Percentiles rank a stretch among this genome's conserved stretches.
phyloP scores from a whole-genome alignment of 2,888 invertebrate species.

The Neocrepidodera transversa region DNA sequence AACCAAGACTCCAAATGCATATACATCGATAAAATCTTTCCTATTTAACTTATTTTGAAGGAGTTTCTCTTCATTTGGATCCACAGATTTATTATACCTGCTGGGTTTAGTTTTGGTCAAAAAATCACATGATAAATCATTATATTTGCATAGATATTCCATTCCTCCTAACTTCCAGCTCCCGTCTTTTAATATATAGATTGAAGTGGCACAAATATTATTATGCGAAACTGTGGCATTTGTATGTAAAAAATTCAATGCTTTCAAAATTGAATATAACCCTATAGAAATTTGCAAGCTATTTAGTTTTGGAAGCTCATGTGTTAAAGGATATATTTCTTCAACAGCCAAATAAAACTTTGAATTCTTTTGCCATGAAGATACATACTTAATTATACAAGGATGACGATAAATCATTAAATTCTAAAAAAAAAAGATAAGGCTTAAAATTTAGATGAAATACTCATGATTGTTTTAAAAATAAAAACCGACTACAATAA shows the following conservation, averaged over 20 bases:
- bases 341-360: slow-evolving; percentile 83
- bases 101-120: slow-evolving; percentile 70
- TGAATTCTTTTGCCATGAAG: slow-evolving; percentile 79
- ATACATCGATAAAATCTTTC: slow-evolving; percentile 74
- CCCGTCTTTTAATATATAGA: slow-evolving; percentile 84
- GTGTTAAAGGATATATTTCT: slow-evolving; percentile 77
- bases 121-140: slow-evolving; percentile 70
- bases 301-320: slow-evolving; percentile 70
- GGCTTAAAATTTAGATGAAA: not conserved
- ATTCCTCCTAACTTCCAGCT: slow-evolving; percentile 88
- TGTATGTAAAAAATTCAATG: slow-evolving; percentile 83
- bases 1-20: slow-evolving; percentile 77
- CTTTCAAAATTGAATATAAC: slow-evolving; percentile 79
- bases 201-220: slow-evolving; percentile 78
- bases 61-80: slow-evolving; percentile 70
- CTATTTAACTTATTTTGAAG: slow-evolving; percentile 60
- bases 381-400: slow-evolving; percentile 81
- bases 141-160: slow-evolving; percentile 77
- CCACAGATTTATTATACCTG: slow-evolving; percentile 75
- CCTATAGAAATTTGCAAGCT: slow-evolving; percentile 86
- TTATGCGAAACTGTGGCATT: slow-evolving; percentile 83
- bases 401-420: slow-evolving; percentile 87
- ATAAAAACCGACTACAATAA: too few species aligned
- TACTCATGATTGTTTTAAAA: not conserved
- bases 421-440: slow-evolving; percentile 73